A percentile compares a stretch with the other conserved stretches of the same genome.
Evolutionary conservation across 2,888 invertebrate genomes (phyloP).

Genomic region (Cylloceria caligata): DNA sequence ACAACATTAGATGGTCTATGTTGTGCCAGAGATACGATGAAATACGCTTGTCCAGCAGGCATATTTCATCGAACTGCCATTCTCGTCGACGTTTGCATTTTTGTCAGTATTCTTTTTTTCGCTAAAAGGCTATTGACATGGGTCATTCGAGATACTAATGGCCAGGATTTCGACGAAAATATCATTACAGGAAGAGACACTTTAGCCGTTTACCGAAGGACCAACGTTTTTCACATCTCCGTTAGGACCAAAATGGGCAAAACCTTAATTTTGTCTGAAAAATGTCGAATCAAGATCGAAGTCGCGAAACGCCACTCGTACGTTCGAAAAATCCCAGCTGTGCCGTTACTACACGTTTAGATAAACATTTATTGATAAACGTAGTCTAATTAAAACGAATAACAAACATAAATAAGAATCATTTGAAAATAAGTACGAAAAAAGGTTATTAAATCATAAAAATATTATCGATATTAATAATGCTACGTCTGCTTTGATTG

Average conservation of each 20-base stretch:
- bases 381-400: background rate
- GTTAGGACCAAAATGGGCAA: background rate
- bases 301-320: background rate
- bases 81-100: constrained; percentile 7
- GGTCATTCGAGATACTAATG: constrained; percentile 17
- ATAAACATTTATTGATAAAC: background rate
- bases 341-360: background rate
- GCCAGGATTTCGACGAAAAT: background rate
- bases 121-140: background rate
- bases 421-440: background rate
- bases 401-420: background rate
- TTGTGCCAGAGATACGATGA: constrained; percentile 22
- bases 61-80: constrained; percentile 18
- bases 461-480: background rate
- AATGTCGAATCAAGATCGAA: background rate
- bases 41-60: constrained; percentile 59
- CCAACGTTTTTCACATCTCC: background rate
- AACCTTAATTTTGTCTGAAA: constrained; percentile 15
- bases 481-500: background rate
- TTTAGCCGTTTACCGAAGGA: constrained; percentile 2
- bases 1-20: constrained; percentile 44
- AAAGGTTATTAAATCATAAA: background rate
- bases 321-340: constrained; percentile 8
- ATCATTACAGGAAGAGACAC: constrained; percentile 1
- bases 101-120: background rate